These are phyloP conservation scores for Apostichopus californicus DNA, from an alignment of 35 echinoderm and acorn worm genomes.

Conservation along the genomic window DNA sequence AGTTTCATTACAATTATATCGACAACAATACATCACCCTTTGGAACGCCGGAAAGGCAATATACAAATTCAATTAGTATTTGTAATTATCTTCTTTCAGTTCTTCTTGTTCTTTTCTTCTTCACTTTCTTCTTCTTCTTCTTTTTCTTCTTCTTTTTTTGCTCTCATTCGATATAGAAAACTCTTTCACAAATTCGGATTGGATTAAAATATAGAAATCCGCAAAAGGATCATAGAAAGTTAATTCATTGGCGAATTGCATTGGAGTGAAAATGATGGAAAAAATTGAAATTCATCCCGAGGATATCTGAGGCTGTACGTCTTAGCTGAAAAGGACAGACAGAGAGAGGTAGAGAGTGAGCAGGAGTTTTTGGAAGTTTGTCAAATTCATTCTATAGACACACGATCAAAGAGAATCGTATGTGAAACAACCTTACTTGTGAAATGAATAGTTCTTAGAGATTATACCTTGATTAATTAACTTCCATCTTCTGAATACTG, in stretches of 20 bases:
- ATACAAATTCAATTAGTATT: conserved; percentile 49
- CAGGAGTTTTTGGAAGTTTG: too few relatives aligned
- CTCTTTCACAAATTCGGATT: neutral
- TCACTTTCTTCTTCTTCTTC: neutral
- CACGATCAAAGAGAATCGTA: too few relatives aligned
- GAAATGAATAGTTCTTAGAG: too few relatives aligned
- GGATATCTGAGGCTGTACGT: neutral
- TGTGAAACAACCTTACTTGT: neutral
- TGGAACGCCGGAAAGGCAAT: conserved; percentile 38
- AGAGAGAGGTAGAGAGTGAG: too few relatives aligned
- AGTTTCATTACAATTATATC: conserved; percentile 29
- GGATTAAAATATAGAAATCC: conserved; percentile 8
- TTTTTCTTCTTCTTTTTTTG: neutral
- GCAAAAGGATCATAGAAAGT: neutral
- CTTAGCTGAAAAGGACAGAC: too few relatives aligned
- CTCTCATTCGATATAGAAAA: neutral
- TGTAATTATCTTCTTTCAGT: conserved; percentile 16
- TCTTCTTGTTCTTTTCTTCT: neutral
- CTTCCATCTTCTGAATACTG: too few relatives aligned
- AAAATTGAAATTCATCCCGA: neutral
- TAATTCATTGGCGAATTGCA: conserved; percentile 15
- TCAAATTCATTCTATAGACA: too few relatives aligned
- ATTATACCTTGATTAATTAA: too few relatives aligned
- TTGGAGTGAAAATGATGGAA: neutral
- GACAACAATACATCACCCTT: conserved; percentile 36